Evolutionary conservation across 2,113 vertebrate genomes (phyloP), one percentile per base, ranked within the genome.

Genomic region (Notiomystis cincta): DNA sequence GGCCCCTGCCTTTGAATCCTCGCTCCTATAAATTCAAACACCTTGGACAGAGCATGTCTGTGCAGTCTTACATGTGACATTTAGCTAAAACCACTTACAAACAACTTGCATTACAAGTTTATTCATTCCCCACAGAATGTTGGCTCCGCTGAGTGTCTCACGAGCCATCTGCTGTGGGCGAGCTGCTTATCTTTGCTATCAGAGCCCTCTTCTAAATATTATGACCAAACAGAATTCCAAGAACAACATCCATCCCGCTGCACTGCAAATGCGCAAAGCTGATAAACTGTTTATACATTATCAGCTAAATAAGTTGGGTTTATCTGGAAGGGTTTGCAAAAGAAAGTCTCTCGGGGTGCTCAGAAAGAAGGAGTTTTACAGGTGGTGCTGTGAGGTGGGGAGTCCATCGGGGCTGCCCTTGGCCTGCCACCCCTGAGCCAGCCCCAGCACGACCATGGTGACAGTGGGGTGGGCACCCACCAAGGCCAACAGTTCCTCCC

Each of bases 151-250:
- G 88, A 96, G 87, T 6, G 69, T 95, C 97, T 97, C 87, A 61
- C 57, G 37, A 96, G 96, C 97, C 97, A 98, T 97, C 97, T 98
- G 98, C 97, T 81, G 94, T 88, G 89, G 96, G 97, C 96, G 94
- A 98, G 96, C 96, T 94, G 94, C 93, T 98, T 98, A 97, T 93
- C 96, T 96, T 87, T 94, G 96, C 98, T 98, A 98, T 98, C 97
- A 94, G 95, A 97, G 93, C 97, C 95, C 97, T 97, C 98, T 97
- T 98, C 97, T 98, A 98, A 98, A 98, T 98, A 98, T 98, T 98
- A 98, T 97, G 97, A 97, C 97, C 95, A 98, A 96, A 96, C 94
- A 98, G 93, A 96, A 98, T 98, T 96, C 97, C 96, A 97, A 97
- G 97, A 97, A 97, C 96, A 98, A 97, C 97, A 95, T 96, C 96